phyloP scores from a whole-genome alignment of 1,140 invertebrate species.

The Halictus rubicundus region DNA sequence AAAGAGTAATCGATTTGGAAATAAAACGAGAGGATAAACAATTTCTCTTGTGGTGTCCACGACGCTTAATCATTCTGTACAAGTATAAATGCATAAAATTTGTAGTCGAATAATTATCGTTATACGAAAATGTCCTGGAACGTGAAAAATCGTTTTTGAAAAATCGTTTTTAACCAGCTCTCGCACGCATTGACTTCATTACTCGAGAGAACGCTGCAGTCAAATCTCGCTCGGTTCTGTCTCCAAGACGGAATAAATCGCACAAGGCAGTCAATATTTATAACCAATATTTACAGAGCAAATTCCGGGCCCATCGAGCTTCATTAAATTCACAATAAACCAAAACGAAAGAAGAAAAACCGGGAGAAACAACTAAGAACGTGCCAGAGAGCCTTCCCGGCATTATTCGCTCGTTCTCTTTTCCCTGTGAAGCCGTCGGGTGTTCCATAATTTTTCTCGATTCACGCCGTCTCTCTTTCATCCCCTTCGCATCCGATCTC shows the following conservation, averaged over 20 bases:
- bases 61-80: no score
- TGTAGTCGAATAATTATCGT: no score
- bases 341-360: neutral
- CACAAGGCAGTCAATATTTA: neutral
- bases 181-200: no score
- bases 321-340: conserved; percentile 8
- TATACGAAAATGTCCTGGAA: no score
- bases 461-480: neutral
- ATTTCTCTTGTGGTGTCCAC: no score
- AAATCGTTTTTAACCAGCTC: no score
- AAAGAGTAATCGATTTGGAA: no score
- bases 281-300: neutral
- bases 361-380: neutral
- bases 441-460: neutral
- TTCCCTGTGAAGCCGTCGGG: neutral
- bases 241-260: neutral
- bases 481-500: neutral
- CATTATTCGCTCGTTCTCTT: neutral
- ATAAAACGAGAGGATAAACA: no score
- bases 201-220: neutral
- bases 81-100: no score
- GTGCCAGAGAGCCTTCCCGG: neutral
- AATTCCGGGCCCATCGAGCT: neutral
- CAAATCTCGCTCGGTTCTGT: neutral
- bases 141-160: no score